Evolutionary conservation across 2,113 vertebrate genomes (phyloP).

Genomic region (Chinchilla lanigera): DNA sequence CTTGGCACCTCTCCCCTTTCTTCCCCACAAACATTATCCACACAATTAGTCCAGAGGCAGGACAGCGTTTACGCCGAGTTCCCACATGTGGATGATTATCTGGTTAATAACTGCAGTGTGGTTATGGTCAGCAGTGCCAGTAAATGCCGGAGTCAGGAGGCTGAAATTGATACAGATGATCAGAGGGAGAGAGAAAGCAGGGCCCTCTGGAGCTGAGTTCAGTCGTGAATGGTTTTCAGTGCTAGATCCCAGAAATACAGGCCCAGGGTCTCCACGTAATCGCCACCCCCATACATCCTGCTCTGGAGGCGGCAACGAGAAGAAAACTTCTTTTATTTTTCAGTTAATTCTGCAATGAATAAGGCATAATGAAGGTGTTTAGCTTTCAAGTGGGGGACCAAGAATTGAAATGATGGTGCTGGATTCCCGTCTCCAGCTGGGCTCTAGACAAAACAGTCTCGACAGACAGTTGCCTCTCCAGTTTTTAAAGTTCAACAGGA

Average conservation of each 20-base stretch:
- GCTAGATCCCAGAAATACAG: neutral
- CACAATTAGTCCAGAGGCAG: neutral
- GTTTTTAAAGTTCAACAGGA: constrained; percentile 79
- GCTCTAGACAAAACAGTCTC: constrained; percentile 71
- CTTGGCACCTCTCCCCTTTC: neutral
- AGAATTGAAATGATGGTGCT: neutral
- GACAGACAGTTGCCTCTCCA: constrained; percentile 65
- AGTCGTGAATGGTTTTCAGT: neutral
- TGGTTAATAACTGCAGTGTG: neutral
- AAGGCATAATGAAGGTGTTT: neutral
- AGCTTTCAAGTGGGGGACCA: neutral
- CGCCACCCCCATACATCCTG: neutral
- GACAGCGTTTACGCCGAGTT: neutral
- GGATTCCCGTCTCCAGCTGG: neutral
- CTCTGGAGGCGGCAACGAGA: neutral
- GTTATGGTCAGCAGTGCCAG: neutral
- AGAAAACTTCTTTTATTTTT: neutral
- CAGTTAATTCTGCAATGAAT: neutral
- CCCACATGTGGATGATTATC: neutral
- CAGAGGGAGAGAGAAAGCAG: neutral
- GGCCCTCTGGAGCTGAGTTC: neutral
- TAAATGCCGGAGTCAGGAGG: neutral
- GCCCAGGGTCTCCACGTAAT: fast-evolving
- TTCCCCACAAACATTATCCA: fast-evolving
- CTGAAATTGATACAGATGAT: neutral